Conservation (phyloP, 2,113 vertebrate species). For the Prunella fulvescens region DNA sequence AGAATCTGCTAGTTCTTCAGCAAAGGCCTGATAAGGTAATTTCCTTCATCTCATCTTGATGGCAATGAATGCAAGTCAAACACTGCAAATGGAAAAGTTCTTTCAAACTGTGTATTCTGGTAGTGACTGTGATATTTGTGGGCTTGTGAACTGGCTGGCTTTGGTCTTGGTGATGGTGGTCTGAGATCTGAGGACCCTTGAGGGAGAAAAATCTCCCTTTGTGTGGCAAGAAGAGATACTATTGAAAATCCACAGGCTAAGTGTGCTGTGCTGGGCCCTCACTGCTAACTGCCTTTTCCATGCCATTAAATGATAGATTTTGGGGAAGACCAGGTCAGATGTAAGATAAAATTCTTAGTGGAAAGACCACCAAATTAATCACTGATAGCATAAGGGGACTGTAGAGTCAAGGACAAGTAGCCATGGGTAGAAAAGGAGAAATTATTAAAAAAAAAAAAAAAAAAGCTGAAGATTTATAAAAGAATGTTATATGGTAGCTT, state of each 20-base stretch:
- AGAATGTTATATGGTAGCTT: neutral
- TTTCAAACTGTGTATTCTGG: neutral
- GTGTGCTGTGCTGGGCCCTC: neutral
- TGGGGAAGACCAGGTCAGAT: slow-evolving; percentile 39
- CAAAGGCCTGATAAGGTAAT: slow-evolving; percentile 81
- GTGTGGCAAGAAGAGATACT: neutral
- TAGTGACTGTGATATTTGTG: neutral
- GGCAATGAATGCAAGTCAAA: neutral
- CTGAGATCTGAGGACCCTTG: neutral
- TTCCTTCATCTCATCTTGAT: neutral
- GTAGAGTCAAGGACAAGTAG: slow-evolving; percentile 75
- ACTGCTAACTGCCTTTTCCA: neutral
- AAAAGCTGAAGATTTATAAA: slow-evolving; percentile 68
- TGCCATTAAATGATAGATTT: slow-evolving; percentile 49
- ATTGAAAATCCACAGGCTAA: neutral
- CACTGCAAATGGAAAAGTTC: neutral
- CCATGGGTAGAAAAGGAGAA: slow-evolving; percentile 70
- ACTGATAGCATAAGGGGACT: slow-evolving; percentile 58
- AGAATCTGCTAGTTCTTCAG: slow-evolving; percentile 79
- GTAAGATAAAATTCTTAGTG: slow-evolving; percentile 38
- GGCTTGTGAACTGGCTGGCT: neutral
- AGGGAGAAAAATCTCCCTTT: neutral
- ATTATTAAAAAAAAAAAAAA: slow-evolving; percentile 53
- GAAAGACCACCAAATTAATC: slow-evolving; percentile 73
- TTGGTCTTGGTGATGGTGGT: neutral